Evolutionary conservation across 1,140 invertebrate species (phyloP).

Genomic region (Drosophila eugracilis): DNA sequence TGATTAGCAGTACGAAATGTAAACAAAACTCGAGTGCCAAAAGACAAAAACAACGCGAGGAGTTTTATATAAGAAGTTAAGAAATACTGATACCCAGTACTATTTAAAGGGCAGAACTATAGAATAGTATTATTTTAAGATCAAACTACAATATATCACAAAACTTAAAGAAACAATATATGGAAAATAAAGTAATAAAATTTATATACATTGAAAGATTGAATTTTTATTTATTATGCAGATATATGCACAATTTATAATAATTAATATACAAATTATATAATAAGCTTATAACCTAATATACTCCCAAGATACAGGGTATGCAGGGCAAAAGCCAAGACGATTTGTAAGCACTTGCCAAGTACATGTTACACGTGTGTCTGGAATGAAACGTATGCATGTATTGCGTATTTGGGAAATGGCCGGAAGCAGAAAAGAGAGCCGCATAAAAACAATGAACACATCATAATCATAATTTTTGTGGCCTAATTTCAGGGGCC

Average conservation of each 20-base stretch:
- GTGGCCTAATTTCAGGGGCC: slow-evolving; percentile 71
- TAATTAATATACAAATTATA: too few relatives aligned
- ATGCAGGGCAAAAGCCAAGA: slow-evolving; percentile 5
- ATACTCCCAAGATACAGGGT: slow-evolving; percentile 8
- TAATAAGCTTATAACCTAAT: too few relatives aligned
- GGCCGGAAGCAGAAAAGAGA: slow-evolving; percentile 51
- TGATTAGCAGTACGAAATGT: slow-evolving; percentile 79
- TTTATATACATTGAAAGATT: too few relatives aligned
- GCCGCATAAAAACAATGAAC: slow-evolving; percentile 77
- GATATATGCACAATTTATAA: too few relatives aligned
- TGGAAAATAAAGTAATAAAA: too few relatives aligned
- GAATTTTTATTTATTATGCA: too few relatives aligned
- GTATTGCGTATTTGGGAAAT: slow-evolving; percentile 41
- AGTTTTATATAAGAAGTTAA: too few relatives aligned
- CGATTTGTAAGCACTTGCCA: slow-evolving; percentile 66
- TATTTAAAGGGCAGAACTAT: fast-evolving
- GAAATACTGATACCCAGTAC: slow-evolving; percentile 24
- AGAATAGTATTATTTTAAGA: too few relatives aligned
- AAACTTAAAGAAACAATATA: too few relatives aligned
- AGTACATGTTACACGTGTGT: slow-evolving; percentile 44
- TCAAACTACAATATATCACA: too few relatives aligned
- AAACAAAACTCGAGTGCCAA: slow-evolving; percentile 74
- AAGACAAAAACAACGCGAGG: slow-evolving; percentile 60
- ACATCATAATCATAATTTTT: slow-evolving; percentile 81
- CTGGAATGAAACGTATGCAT: slow-evolving; percentile 2